Evolutionary conservation across 1,140 invertebrate species (phyloP).

Genomic region (Protaetia brevitarsis): DNA sequence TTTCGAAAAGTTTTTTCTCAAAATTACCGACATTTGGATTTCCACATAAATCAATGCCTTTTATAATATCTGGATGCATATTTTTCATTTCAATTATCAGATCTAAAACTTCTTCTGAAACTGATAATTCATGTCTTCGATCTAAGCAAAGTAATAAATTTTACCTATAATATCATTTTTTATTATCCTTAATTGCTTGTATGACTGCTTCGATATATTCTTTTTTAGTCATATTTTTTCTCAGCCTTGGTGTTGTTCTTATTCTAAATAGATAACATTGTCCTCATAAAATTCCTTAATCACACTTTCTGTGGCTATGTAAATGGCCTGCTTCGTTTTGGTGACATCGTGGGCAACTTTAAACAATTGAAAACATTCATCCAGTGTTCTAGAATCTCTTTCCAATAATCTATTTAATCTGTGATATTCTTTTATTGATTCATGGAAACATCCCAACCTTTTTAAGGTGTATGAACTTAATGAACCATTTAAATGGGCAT

Average conservation of each 20-base stretch:
- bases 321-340: constrained; percentile 60
- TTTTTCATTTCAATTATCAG: constrained; percentile 63
- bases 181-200: constrained; percentile 54
- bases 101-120: constrained; percentile 64
- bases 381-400: constrained; percentile 36
- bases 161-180: constrained; percentile 62
- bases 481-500: constrained; percentile 85
- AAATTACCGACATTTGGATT: constrained; percentile 68
- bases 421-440: constrained; percentile 38
- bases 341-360: constrained; percentile 73
- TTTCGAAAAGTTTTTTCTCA: constrained; percentile 61
- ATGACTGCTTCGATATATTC: constrained; percentile 74
- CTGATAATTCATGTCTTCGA: constrained; percentile 58
- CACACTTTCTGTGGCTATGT: constrained; percentile 66
- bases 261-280: constrained; percentile 81
- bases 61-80: constrained; percentile 62
- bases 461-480: constrained; percentile 64
- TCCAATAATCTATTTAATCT: constrained; percentile 30
- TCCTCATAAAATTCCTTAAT: constrained; percentile 78
- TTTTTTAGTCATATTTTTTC: constrained; percentile 63
- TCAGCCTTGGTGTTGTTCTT: constrained; percentile 74
- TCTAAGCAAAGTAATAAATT: constrained; percentile 76
- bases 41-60: constrained; percentile 83
- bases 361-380: constrained; percentile 73
- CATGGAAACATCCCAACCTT: constrained; percentile 57